phyloP scores from a whole-genome alignment of 2,113 vertebrate species.

The Heliornis fulica region DNA sequence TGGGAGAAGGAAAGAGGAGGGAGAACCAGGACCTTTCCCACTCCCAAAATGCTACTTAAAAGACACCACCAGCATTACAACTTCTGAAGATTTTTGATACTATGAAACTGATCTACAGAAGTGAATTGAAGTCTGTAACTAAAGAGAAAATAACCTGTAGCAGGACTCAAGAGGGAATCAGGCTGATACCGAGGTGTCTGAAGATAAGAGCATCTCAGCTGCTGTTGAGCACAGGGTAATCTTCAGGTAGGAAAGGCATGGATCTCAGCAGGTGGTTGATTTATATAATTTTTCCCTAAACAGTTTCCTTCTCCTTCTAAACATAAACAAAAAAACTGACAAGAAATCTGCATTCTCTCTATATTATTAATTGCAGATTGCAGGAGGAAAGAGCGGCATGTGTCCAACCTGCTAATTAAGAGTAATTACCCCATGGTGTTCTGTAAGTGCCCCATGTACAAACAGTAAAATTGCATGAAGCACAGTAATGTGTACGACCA shows the following conservation, averaged over 20 bases:
- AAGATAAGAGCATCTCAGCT: not conserved
- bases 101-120: not conserved
- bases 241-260: not conserved
- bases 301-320: not conserved
- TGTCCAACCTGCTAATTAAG: constrained; percentile 36
- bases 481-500: not conserved
- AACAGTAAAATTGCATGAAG: not conserved
- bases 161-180: too few species aligned
- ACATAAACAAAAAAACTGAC: not conserved
- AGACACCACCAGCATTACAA: not conserved
- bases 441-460: not conserved
- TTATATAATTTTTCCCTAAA: not conserved
- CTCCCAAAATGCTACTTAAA: not conserved
- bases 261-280: constrained; percentile 25
- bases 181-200: not conserved
- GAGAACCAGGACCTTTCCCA: not conserved
- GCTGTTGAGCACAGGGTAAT: not conserved
- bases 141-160: not conserved
- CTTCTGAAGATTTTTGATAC: not conserved
- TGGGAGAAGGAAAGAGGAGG: not conserved
- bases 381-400: constrained; percentile 1
- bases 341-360: not conserved
- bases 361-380: not conserved
- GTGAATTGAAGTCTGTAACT: not conserved
- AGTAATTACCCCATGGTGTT: constrained; percentile 44